Evolutionary conservation across 1,140 invertebrate species (phyloP), one percentile per base, ranked within the genome.

Genomic region (Drosophila ambigua): DNA sequence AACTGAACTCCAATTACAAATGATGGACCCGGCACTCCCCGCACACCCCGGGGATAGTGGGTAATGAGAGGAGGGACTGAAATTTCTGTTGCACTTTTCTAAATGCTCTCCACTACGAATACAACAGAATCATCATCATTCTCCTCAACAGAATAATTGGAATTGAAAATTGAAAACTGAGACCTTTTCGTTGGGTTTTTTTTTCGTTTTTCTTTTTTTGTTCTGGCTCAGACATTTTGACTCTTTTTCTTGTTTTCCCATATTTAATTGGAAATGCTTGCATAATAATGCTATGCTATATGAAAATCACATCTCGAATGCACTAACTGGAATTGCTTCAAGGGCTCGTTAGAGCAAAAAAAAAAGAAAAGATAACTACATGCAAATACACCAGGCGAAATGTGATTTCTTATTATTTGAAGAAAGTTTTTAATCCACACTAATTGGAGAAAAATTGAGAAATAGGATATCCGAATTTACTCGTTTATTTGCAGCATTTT

Each of bases 201-300:
- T 3, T 35, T 68, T 69, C n/a, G n/a, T n/a, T n/a, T n/a, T n/a
- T n/a, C n/a, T n/a, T n/a, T n/a, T n/a, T 69, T 13, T 26, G 44
- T 54, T 66, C 39, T 31, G 11, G 44, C 59, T 16, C 15, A 24
- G 64, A 49, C 35, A 39, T 66, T 68, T 67, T n/a, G 63, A 68
- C 8, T 55, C 23, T 7, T 44, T 24, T 44, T 72, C 63, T 66
- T 65, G 16, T 43, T 35, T 58, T 73, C 50, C 50, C 49, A 41
- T 53, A 57, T 52, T 39, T 66, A 62, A 49, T 61, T 57, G 53
- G 52, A 63, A 64, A 11, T 63, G n/a, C 41, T 28, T 51, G 45
- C 44, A 79, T 23, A 58, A 68, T 79, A 68, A 79, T 73, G 52
- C 68, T 73, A 58, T 69, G 66, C 64, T 50, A 57, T 50, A 31